These are phyloP conservation scores for Piscicola geometra DNA, from an alignment of 2,888 invertebrate genomes.

Conservation along the genomic window DNA sequence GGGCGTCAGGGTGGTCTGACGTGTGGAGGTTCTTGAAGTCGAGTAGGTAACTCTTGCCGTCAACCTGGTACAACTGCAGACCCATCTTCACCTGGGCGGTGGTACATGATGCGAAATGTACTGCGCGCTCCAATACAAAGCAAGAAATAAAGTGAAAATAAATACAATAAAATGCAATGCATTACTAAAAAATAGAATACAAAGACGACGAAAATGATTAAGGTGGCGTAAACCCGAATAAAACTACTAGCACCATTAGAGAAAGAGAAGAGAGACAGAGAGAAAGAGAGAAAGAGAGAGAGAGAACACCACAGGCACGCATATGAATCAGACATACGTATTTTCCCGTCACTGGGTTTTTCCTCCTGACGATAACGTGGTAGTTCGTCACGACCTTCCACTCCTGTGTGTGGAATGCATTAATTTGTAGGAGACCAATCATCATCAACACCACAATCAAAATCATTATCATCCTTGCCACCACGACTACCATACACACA, in stretches of 20 bases:
- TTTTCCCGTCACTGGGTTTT: constrained; percentile 75
- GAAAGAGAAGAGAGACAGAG: too few relatives aligned
- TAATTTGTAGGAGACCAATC: background rate
- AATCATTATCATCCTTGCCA: background rate
- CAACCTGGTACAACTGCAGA: constrained; percentile 95
- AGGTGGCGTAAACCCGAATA: too few relatives aligned
- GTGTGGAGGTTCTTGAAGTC: constrained; percentile 82
- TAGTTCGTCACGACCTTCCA: constrained; percentile 98
- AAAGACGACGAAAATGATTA: too few relatives aligned
- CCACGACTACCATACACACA: background rate
- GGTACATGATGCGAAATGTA: background rate
- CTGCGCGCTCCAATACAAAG: background rate
- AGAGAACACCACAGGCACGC: too few relatives aligned
- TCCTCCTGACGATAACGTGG: constrained; percentile 88
- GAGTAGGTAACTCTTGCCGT: constrained; percentile 90
- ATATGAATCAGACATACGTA: constrained; percentile 69
- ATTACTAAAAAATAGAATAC: too few relatives aligned
- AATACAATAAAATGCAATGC: too few relatives aligned
- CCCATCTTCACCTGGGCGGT: constrained; percentile 74
- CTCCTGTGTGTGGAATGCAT: constrained; percentile 65
- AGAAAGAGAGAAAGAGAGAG: too few relatives aligned
- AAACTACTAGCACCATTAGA: too few relatives aligned
- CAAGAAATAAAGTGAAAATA: constrained; percentile 3
- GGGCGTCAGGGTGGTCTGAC: constrained; percentile 45
- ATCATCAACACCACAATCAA: background rate